Conservation (phyloP, 2,113 vertebrate species). For the Notarius lentiginosus region DNA sequence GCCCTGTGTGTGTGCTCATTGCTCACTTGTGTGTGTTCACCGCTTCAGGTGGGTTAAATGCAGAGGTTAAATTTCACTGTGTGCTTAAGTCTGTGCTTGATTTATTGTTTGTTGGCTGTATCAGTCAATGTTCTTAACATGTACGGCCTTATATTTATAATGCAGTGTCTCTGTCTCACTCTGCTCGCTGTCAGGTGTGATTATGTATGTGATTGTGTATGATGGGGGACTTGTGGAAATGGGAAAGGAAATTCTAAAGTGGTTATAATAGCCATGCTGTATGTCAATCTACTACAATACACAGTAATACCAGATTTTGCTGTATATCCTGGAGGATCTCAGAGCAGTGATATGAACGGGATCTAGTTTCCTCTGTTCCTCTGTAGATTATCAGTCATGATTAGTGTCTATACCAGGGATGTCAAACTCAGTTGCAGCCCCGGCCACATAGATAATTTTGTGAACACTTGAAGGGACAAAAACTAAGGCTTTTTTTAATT, state of each 20-base stretch:
- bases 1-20: too few species aligned
- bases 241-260: conserved; percentile 18
- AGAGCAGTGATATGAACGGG: background rate
- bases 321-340: background rate
- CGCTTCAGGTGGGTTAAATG: too few species aligned
- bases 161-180: background rate
- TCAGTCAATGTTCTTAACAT: background rate
- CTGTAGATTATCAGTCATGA: background rate
- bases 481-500: background rate
- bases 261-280: conserved; percentile 19
- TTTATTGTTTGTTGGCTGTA: background rate
- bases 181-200: background rate
- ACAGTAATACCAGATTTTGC: background rate
- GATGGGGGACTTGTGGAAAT: conserved; percentile 4
- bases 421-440: background rate
- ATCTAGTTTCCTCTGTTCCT: background rate
- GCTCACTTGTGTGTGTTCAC: too few species aligned
- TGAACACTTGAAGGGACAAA: background rate
- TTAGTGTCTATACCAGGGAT: background rate
- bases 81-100: too few species aligned
- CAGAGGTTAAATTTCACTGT: too few species aligned
- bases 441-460: too few species aligned
- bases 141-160: conserved; percentile 2
- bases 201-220: conserved; percentile 7
- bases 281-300: conserved; percentile 21